These are phyloP conservation scores for Geotrypetes seraphini DNA, from an alignment of 2,797 vertebrate species.

Conservation along the genomic window DNA sequence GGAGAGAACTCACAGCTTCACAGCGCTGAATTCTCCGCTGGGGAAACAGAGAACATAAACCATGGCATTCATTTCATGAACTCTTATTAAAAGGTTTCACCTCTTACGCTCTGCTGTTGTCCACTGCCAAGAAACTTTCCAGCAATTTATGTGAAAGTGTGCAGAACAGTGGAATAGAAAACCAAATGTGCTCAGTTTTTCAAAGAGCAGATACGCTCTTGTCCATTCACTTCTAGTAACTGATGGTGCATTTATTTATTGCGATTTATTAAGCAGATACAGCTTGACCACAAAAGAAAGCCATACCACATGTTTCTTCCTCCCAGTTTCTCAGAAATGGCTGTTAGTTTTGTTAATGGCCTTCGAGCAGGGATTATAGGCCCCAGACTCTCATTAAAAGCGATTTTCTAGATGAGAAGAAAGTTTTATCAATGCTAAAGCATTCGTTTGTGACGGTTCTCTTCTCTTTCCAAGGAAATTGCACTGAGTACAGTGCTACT, in stretches of 20 bases:
- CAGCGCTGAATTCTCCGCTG: constrained; percentile 49
- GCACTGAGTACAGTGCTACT: constrained; percentile 47
- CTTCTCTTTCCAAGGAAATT: constrained; percentile 50
- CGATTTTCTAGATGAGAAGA: constrained; percentile 53
- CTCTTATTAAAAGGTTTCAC: too few species aligned
- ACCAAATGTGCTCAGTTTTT: constrained; percentile 50
- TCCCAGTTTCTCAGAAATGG: constrained; percentile 36
- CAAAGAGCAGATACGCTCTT: constrained; percentile 26
- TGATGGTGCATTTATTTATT: too few species aligned
- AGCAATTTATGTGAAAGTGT: too few species aligned
- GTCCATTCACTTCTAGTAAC: too few species aligned
- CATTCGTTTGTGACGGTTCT: constrained; percentile 55
- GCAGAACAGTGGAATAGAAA: constrained; percentile 47
- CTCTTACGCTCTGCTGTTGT: constrained; percentile 63
- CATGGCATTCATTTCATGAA: too few species aligned
- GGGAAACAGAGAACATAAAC: constrained; percentile 56
- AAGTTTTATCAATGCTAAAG: constrained; percentile 56
- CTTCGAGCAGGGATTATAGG: constrained; percentile 31
- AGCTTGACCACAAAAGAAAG: too few species aligned
- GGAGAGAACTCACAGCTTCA: constrained; percentile 34
- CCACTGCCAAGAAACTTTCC: constrained; percentile 49
- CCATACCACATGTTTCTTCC: constrained; percentile 30
- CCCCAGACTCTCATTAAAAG: constrained; percentile 47
- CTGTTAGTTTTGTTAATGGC: constrained; percentile 47
- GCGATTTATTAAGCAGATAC: too few species aligned